phyloP scores from a whole-genome alignment of 2,797 vertebrate genomes.

The Balearica regulorum region DNA sequence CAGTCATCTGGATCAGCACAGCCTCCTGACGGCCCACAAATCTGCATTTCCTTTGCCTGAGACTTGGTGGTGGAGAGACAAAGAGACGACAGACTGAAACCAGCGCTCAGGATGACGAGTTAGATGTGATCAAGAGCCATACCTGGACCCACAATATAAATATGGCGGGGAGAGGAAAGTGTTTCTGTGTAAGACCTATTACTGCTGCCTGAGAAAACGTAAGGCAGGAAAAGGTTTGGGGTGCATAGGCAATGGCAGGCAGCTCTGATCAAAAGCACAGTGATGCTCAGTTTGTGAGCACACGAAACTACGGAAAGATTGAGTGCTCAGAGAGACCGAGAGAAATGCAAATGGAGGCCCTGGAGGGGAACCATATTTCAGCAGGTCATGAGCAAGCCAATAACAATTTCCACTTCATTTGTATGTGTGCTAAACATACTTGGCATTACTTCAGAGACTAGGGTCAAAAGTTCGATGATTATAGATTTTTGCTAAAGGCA shows the following conservation, averaged over 20 bases:
- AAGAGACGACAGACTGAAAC: neutral
- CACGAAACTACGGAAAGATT: neutral
- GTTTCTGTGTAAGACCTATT: neutral
- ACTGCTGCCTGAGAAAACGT: neutral
- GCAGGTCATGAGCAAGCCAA: constrained; percentile 50
- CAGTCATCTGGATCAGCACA: neutral
- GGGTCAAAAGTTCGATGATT: constrained; percentile 51
- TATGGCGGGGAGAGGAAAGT: fast-evolving
- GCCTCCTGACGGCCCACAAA: neutral
- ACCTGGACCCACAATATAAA: neutral
- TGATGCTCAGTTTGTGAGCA: neutral
- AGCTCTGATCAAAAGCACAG: neutral
- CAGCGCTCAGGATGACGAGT: neutral
- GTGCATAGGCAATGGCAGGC: neutral
- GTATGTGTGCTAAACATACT: constrained; percentile 44
- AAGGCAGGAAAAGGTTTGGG: neutral
- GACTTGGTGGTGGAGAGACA: neutral
- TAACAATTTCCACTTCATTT: constrained; percentile 61
- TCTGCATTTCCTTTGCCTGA: neutral
- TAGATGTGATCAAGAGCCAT: neutral
- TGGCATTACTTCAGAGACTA: constrained; percentile 45
- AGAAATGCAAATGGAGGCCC: constrained; percentile 6
- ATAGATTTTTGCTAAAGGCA: constrained; percentile 49
- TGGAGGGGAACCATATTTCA: constrained; percentile 28
- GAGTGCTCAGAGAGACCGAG: neutral